Evolutionary conservation across 2,888 invertebrate genomes (phyloP), one percentile per base, ranked within the genome.

Genomic region (Morpho achilles): DNA sequence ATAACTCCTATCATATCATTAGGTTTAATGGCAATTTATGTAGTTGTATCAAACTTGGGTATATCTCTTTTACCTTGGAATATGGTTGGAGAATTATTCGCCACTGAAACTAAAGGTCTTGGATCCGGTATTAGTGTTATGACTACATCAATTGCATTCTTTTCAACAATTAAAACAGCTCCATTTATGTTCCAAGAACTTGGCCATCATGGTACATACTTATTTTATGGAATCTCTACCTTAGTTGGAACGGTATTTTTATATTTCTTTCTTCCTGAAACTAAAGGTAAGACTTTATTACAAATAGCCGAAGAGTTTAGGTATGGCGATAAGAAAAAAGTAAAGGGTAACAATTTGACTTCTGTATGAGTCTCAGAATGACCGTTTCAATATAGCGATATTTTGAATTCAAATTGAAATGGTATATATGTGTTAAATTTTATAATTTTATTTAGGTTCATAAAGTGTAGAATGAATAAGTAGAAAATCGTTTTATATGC

Each of bases 41-140:
- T 93, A 42, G 80, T 91, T 7, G 92, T 92, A 53, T 91, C 93
- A 6, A 90, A 92, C 59, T 79, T 93, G 55, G 94, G 95, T 7
- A 82, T 94, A 54, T 85, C 92, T 9, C 93, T 94, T 0, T 72
- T 95, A 53, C 95, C 95, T 0, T 95, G 95, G 93, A 93, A 94
- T 60, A 93, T 95, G 92, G 93, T 94, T 41, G 95, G 95, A 0
- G 95, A 96, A 79, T 80, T 95, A 7, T 95, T 95, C 71, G 92
- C 95, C 2, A 91, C 92, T 7, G 91, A 92, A 65, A 92, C 92
- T 3, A 91, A 94, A 60, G 94, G 94, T 0, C 71, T 94, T n/a
- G 95, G 95, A 4, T 93, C 94, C 7, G 94, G 94, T 0, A 83
- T 94, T 8, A 93, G 93, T 61, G 92, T 94, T 0, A 93, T 93